Percentiles rank a stretch among this genome's conserved stretches.
Conservation (phyloP, 2,113 vertebrate species). For the Antennarius striatus region DNA sequence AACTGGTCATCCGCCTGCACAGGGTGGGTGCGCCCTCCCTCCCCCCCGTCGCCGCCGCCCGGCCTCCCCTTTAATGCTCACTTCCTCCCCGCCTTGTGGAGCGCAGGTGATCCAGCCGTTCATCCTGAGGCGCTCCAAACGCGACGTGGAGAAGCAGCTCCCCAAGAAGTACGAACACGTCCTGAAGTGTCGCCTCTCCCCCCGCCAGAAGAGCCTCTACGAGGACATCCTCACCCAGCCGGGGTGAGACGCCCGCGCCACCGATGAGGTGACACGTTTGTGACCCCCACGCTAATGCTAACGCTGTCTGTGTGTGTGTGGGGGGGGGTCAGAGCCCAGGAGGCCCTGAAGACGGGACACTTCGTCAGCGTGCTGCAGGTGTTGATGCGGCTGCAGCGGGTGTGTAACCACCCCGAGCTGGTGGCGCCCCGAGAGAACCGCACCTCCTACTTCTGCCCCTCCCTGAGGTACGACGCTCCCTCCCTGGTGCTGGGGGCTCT, state of each 20-base stretch:
- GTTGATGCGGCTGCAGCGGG: conserved; percentile 89
- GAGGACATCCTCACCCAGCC: conserved; percentile 91
- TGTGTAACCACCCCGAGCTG: conserved; percentile 93
- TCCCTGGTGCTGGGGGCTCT: conserved; percentile 86
- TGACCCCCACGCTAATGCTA: too few relatives aligned
- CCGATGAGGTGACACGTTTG: too few relatives aligned
- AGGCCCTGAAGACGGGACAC: conserved; percentile 90
- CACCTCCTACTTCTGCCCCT: conserved; percentile 81
- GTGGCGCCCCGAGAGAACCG: conserved; percentile 82
- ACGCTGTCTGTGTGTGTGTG: conserved; percentile 9
- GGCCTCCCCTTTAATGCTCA: not conserved
- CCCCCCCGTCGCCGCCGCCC: not conserved
- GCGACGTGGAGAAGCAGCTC: conserved; percentile 93
- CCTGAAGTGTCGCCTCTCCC: conserved; percentile 90
- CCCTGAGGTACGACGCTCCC: conserved; percentile 81
- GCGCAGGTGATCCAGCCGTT: conserved; percentile 91
- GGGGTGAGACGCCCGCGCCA: conserved; percentile 73
- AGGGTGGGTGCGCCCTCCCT: conserved; percentile 77
- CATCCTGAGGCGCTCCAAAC: conserved; percentile 90
- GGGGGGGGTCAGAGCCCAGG: conserved; percentile 81
- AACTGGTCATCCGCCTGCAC: conserved; percentile 90
- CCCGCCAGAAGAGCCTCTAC: conserved; percentile 88
- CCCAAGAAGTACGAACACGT: conserved; percentile 93
- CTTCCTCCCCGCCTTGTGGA: not conserved
- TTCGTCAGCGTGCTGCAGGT: conserved; percentile 93